Conservation (phyloP, 2,888 invertebrate genomes). For the Tanypteryx hageni region DNA sequence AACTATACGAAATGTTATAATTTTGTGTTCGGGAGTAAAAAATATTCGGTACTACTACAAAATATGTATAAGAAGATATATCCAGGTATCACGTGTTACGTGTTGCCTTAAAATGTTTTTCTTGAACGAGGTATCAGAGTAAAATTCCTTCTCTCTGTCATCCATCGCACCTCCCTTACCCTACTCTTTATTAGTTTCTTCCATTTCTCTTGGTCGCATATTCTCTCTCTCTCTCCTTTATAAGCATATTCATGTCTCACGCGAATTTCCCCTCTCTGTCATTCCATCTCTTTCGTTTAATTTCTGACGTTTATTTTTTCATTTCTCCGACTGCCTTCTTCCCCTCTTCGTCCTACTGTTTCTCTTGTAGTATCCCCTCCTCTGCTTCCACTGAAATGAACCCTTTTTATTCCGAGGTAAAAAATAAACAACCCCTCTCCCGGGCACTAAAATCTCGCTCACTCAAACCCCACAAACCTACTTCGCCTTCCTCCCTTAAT, state of each 20-base stretch:
- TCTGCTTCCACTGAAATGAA: not conserved
- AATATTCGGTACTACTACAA: too few relatives aligned
- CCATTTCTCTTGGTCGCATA: not conserved
- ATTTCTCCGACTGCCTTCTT: not conserved
- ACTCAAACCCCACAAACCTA: conserved; percentile 10
- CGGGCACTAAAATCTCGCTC: not conserved
- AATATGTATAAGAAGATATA: too few relatives aligned
- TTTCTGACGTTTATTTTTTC: not conserved
- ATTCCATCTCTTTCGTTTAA: not conserved
- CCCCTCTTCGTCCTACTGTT: not conserved
- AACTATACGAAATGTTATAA: too few relatives aligned
- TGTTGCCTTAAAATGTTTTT: too few relatives aligned
- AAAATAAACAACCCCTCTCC: not conserved
- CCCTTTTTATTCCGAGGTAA: not conserved
- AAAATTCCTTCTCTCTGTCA: not conserved
- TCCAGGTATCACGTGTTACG: too few relatives aligned
- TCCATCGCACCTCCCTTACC: not conserved
- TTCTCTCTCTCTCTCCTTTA: too few relatives aligned
- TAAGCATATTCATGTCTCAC: not conserved
- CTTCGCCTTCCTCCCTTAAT: conserved; percentile 3
- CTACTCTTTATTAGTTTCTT: not conserved
- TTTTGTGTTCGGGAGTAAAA: too few relatives aligned
- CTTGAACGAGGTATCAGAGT: not conserved
- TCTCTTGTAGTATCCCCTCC: not conserved
- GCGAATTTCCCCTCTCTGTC: not conserved